phyloP scores from a whole-genome alignment of 2,113 vertebrate genomes.

The Erinaceus europaeus region DNA sequence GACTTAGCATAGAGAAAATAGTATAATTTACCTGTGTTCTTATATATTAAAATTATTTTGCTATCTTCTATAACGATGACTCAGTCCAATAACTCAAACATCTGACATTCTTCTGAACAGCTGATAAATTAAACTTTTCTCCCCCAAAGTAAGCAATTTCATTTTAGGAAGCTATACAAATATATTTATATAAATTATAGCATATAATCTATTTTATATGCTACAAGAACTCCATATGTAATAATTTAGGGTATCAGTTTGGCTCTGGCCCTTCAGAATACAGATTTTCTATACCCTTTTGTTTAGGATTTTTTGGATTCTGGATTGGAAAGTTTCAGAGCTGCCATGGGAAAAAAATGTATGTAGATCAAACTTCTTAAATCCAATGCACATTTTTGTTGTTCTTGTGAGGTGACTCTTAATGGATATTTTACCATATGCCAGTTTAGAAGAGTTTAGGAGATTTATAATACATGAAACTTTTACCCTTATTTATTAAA shows the following conservation, averaged over 20 bases:
- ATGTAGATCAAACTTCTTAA: slow-evolving; percentile 78
- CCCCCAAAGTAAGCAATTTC: slow-evolving; percentile 60
- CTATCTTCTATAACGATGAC: slow-evolving; percentile 57
- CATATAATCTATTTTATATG: slow-evolving; percentile 57
- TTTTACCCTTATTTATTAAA: slow-evolving; percentile 92
- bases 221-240: slow-evolving; percentile 47
- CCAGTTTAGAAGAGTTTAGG: slow-evolving; percentile 87
- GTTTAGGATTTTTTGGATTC: slow-evolving; percentile 80
- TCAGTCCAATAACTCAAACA: slow-evolving; percentile 65
- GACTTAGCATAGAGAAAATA: slow-evolving; percentile 59
- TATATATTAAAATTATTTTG: slow-evolving; percentile 67
- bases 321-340: slow-evolving; percentile 80
- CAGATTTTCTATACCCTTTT: slow-evolving; percentile 76
- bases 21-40: slow-evolving; percentile 59
- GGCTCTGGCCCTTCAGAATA: slow-evolving; percentile 74
- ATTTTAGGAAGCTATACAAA: slow-evolving; percentile 67
- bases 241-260: slow-evolving; percentile 72
- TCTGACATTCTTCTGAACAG: slow-evolving; percentile 64
- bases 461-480: slow-evolving; percentile 86
- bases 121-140: slow-evolving; percentile 69
- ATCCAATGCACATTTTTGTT: slow-evolving; percentile 59
- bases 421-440: slow-evolving; percentile 79
- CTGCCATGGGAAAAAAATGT: slow-evolving; percentile 69
- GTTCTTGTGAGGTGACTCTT: slow-evolving; percentile 75
- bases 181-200: slow-evolving; percentile 64